These are phyloP conservation scores for Pachyramphus minor DNA, from an alignment of 2,113 vertebrate genomes.

Conservation along the genomic window DNA sequence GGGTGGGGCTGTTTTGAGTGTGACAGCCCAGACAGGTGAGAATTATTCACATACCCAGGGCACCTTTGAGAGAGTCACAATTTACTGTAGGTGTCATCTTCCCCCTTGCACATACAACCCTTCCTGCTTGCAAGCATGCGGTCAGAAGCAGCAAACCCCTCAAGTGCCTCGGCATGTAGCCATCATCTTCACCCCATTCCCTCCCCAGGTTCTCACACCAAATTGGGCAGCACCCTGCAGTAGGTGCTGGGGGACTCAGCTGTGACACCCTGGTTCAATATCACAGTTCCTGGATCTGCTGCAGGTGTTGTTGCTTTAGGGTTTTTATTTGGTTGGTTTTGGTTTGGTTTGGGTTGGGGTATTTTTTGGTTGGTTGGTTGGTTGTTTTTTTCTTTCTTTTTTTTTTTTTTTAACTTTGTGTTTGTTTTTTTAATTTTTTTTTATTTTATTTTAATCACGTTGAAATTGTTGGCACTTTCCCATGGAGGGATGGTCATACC, in stretches of 20 bases:
- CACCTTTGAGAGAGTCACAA: not conserved
- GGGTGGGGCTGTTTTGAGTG: not conserved
- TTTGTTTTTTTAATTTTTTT: not conserved
- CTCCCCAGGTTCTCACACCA: not conserved
- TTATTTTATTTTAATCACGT: not conserved
- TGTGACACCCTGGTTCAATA: not conserved
- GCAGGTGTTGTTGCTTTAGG: not conserved
- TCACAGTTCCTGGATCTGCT: not conserved
- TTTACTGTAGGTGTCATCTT: not conserved
- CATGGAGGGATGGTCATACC: not conserved
- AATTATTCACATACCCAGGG: fast-evolving
- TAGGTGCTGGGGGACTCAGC: not conserved
- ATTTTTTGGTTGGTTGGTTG: not conserved
- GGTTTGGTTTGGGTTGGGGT: not conserved
- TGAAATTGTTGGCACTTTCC: not conserved
- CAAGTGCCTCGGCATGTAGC: fast-evolving
- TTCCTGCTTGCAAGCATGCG: not conserved
- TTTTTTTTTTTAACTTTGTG: not conserved
- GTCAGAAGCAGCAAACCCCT: not conserved
- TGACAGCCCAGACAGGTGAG: not conserved
- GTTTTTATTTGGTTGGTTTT: not conserved
- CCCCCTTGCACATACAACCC: not conserved
- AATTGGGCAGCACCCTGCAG: not conserved
- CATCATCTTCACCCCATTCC: not conserved
- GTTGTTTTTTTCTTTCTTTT: too few species aligned